These are phyloP conservation scores for Epinephelus cyanopodus DNA, from an alignment of 2,113 vertebrate species.

Conservation along the genomic window DNA sequence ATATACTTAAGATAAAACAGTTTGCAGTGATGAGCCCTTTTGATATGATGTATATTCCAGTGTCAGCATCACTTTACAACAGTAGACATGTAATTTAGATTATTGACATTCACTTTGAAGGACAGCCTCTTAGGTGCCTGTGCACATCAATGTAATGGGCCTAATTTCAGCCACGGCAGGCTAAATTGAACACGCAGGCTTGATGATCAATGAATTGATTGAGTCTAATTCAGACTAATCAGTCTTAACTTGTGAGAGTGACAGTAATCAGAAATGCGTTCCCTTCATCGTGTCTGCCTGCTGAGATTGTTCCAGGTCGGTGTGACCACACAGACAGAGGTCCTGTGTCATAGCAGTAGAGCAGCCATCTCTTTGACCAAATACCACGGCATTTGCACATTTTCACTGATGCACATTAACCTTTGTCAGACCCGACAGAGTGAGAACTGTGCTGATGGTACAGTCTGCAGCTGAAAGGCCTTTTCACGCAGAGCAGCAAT, in stretches of 20 bases:
- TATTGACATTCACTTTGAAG: constrained; percentile 15
- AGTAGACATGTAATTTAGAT: not conserved
- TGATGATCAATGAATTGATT: constrained; percentile 50
- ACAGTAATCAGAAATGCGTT: constrained; percentile 26
- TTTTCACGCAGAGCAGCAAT: constrained; percentile 19
- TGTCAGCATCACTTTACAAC: not conserved
- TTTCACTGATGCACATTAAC: constrained; percentile 55
- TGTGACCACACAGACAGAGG: not conserved
- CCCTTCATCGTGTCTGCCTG: not conserved
- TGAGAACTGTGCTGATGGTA: constrained; percentile 5
- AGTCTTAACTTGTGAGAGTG: constrained; percentile 29
- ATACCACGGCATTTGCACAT: constrained; percentile 50
- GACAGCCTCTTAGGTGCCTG: not conserved
- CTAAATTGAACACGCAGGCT: constrained; percentile 28
- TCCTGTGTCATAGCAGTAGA: not conserved
- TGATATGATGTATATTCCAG: not conserved
- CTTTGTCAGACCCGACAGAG: constrained; percentile 49
- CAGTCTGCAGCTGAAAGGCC: constrained; percentile 33
- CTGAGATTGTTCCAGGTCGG: constrained; percentile 30
- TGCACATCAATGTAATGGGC: constrained; percentile 10
- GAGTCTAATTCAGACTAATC: constrained; percentile 51
- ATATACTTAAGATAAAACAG: not conserved
- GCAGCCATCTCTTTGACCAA: constrained; percentile 30
- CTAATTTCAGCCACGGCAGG: constrained; percentile 6
- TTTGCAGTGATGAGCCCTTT: not conserved